These are phyloP conservation scores for Leptinotarsa undecemlineata DNA, from an alignment of 1,140 invertebrate species.

Conservation along the genomic window DNA sequence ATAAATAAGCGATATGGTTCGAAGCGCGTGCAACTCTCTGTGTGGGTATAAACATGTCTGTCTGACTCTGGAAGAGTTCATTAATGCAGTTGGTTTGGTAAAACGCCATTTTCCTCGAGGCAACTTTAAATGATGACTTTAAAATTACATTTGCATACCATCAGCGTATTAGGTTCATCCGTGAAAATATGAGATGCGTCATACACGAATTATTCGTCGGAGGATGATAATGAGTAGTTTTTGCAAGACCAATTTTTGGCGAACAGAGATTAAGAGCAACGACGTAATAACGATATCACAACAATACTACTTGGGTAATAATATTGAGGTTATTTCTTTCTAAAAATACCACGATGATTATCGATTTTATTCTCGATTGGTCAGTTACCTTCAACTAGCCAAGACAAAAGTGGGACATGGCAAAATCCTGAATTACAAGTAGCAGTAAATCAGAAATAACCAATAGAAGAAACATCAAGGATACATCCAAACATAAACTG, in stretches of 20 bases:
- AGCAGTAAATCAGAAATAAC: too few relatives aligned
- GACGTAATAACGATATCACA: too few relatives aligned
- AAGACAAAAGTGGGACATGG: too few relatives aligned
- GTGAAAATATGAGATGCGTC: slow-evolving; percentile 21
- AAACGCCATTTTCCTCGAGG: slow-evolving; percentile 51
- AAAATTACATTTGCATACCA: slow-evolving; percentile 54
- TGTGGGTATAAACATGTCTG: slow-evolving; percentile 52
- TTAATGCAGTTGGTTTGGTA: slow-evolving; percentile 54
- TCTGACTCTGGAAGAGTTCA: slow-evolving; percentile 54
- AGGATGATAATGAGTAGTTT: not conserved
- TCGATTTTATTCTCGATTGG: too few relatives aligned
- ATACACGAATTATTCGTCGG: not conserved
- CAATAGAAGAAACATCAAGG: too few relatives aligned
- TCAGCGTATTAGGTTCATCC: slow-evolving; percentile 39
- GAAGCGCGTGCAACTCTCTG: slow-evolving; percentile 53
- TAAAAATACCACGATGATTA: too few relatives aligned
- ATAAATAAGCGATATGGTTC: slow-evolving; percentile 55
- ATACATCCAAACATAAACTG: too few relatives aligned
- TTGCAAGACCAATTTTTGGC: not conserved
- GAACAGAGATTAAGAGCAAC: too few relatives aligned
- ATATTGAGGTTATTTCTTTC: too few relatives aligned
- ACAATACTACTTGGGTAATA: too few relatives aligned
- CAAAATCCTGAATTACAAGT: too few relatives aligned
- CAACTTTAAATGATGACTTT: slow-evolving; percentile 53
- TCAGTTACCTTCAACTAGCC: too few relatives aligned